These are phyloP conservation scores for Tychaedon coryphoeus DNA, from an alignment of 2,113 vertebrate genomes.

Conservation along the genomic window DNA sequence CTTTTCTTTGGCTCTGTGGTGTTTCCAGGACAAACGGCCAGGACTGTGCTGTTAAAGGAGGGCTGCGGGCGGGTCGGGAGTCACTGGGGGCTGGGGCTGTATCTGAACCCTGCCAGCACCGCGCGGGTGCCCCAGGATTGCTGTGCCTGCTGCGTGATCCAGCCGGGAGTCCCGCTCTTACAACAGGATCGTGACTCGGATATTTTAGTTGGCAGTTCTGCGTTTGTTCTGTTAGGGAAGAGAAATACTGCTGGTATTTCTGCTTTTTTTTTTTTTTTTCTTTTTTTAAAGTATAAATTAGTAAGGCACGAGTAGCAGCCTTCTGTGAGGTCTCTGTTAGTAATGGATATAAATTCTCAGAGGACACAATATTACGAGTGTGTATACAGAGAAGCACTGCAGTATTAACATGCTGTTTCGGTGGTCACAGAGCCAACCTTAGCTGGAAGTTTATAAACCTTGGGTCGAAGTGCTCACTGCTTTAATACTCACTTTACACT, in stretches of 20 bases:
- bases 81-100: not conserved
- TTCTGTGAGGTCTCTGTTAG: not conserved
- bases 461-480: not conserved
- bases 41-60: not conserved
- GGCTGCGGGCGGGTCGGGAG: not conserved
- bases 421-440: not conserved
- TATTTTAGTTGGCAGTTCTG: not conserved
- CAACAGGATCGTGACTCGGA: not conserved
- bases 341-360: not conserved
- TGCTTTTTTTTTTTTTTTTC: rapidly evolving
- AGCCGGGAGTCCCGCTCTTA: not conserved
- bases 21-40: not conserved
- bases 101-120: not conserved
- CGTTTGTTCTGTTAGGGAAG: not conserved
- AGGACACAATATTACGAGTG: not conserved
- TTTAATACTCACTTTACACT: not conserved
- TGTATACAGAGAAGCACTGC: not conserved
- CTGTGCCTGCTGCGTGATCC: not conserved
- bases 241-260: not conserved
- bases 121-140: not conserved
- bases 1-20: not conserved
- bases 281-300: not conserved
- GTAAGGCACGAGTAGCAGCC: not conserved
- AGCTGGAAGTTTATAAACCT: not conserved
- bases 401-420: not conserved